Base-by-base conservation (phyloP, 2,113 vertebrate genomes). In the Engraulis encrasicolus region DNA sequence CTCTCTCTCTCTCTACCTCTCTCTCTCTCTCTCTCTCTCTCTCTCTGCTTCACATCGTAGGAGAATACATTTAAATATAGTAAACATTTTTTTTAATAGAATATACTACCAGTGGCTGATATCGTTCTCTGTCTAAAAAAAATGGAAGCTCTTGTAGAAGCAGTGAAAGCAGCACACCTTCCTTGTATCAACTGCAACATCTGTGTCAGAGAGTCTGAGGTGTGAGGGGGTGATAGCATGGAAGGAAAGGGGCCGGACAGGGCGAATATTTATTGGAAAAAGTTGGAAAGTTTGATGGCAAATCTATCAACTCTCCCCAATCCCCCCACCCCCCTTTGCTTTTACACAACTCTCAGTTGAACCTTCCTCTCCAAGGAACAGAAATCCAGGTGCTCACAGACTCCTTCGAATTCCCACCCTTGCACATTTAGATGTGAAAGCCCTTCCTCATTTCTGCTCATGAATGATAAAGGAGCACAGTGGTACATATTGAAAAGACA, bases 261-360 rank as follows among this genome's bases (percentile, higher is more conserved):
- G 66, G 27, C 34, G 15, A 74, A 74, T 34, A 4, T 27, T 12
- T 31, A 27, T 66, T 23, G 27, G 17, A 34, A 58, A 11, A 74
- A 74, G 66, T 74, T 36, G 66, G 66, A 74, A 74, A 74, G 66
- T 74, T 74, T 74, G 11, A 74, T 15, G 27, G 31, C 27, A 31
- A 34, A 17, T 34, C 27, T 74, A 45, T 34, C 31, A 34, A 74
- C 31, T 74, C 27, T 14, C 27, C 15, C 27, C 4, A 11, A 3
- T 74, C 12, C 31, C 11, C 31, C 66, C 6, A 14, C 12, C 15
- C n/a, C n/a, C n/a, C n/a, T n/a, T n/a, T 23, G 15, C 66, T 34
- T 74, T 74, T 15, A 36, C 31, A 12, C 27, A 74, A 27, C 66
- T 74, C 66, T 27, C 23, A 74, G 31, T 34, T 17, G 31, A 27